A percentile compares a stretch with the other conserved stretches of the same genome.
These are phyloP conservation scores for Caerostris extrusa DNA, from an alignment of 1,140 invertebrate species.

Conservation along the genomic window DNA sequence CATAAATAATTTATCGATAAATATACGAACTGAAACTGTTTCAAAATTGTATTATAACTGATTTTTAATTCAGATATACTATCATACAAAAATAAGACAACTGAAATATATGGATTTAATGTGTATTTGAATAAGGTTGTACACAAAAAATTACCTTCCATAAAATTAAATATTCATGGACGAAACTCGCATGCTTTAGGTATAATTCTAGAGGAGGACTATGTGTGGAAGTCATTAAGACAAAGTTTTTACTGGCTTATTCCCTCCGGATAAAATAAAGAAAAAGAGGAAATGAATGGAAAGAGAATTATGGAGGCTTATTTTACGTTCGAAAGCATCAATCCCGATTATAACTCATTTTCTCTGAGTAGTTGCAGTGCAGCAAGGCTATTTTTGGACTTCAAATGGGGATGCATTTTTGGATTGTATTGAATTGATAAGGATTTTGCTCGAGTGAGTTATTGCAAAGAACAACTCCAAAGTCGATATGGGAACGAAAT, in stretches of 20 bases:
- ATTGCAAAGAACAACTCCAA: too few species aligned
- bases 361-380: background rate
- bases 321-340: background rate
- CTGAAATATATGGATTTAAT: background rate
- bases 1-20: too few species aligned
- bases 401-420: background rate
- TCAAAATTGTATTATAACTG: too few species aligned
- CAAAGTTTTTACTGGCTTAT: background rate
- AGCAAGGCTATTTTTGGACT: background rate
- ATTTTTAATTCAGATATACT: too few species aligned
- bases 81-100: too few species aligned
- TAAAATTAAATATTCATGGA: background rate
- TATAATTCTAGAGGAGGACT: background rate
- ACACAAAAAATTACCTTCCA: background rate
- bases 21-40: too few species aligned
- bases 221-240: too few species aligned
- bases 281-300: background rate
- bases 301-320: background rate
- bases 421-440: too few species aligned
- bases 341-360: constrained; percentile 9
- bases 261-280: background rate
- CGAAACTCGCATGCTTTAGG: background rate
- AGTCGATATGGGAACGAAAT: too few species aligned
- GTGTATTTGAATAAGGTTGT: background rate
- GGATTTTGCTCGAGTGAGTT: too few species aligned